Conservation (phyloP, 2,888 invertebrate species). For the Acronicta leporina region DNA sequence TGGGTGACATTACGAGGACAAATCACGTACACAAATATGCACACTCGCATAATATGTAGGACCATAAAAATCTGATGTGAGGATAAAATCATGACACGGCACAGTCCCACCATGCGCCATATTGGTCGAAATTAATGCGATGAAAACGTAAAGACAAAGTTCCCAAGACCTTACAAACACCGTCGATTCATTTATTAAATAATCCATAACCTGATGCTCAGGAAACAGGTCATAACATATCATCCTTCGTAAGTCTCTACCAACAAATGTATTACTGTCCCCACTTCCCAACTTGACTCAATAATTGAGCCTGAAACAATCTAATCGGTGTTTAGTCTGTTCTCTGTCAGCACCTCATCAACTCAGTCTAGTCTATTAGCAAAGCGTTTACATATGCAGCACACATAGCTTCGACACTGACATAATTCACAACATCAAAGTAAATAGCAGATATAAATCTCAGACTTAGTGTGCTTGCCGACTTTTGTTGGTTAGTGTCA, state of each 20-base stretch:
- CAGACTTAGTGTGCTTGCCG: conserved; percentile 11
- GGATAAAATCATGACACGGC: conserved; percentile 44
- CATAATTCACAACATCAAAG: conserved; percentile 46
- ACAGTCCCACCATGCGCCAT: conserved; percentile 36
- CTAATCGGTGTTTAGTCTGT: conserved; percentile 38
- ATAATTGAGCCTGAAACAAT: conserved; percentile 10
- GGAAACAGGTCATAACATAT: no score
- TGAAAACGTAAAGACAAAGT: not conserved
- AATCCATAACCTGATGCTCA: no score
- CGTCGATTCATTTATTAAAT: no score
- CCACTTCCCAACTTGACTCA: conserved; percentile 8
- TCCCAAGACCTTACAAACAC: no score
- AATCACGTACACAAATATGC: conserved; percentile 42
- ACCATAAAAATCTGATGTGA: conserved; percentile 44
- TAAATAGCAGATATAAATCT: conserved; percentile 36
- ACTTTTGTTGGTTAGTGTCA: conserved; percentile 30
- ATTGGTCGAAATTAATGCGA: conserved; percentile 37
- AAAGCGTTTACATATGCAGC: conserved; percentile 26
- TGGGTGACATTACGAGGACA: conserved; percentile 31
- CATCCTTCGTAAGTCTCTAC: no score
- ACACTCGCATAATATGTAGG: conserved; percentile 30
- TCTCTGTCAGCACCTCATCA: conserved; percentile 27
- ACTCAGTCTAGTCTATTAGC: conserved; percentile 15
- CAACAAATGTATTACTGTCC: conserved; percentile 4
- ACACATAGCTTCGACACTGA: conserved; percentile 43